Conservation (phyloP, 2,888 invertebrate species). For the Petrolisthes manimaculis region DNA sequence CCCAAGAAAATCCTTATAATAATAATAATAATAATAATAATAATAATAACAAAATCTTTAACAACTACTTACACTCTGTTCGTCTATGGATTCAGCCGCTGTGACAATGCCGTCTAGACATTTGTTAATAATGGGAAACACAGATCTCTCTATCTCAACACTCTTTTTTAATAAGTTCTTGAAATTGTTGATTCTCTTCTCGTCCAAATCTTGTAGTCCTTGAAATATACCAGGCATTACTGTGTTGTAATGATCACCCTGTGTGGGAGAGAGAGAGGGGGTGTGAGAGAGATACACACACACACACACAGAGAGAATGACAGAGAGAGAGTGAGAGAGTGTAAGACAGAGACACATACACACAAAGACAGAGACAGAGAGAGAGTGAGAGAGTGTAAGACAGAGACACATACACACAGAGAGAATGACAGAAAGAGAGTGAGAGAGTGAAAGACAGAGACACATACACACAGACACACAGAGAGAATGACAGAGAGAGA, state of each 20-base stretch:
- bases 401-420: no score
- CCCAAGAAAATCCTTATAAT: no score
- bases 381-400: no score
- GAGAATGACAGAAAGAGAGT: neutral
- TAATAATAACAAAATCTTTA: neutral
- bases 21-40: neutral
- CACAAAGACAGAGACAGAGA: neutral
- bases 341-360: no score
- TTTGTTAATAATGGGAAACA: constrained; percentile 95
- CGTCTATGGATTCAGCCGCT: constrained; percentile 92
- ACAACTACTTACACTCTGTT: constrained; percentile 79
- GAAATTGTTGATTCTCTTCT: constrained; percentile 92
- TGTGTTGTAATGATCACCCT: constrained; percentile 84
- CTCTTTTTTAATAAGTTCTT: constrained; percentile 91
- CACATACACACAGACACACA: no score
- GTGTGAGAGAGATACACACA: no score
- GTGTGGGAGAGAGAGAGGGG: constrained; percentile 31
- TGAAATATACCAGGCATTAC: constrained; percentile 89
- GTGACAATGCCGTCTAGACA: constrained; percentile 95
- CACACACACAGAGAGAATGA: no score
- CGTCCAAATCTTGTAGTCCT: constrained; percentile 92
- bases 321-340: no score
- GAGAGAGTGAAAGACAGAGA: no score
- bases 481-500: no score
- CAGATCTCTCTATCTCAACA: constrained; percentile 92